phyloP scores from a whole-genome alignment of 2,888 invertebrate genomes.

The Volucella zonaria region DNA sequence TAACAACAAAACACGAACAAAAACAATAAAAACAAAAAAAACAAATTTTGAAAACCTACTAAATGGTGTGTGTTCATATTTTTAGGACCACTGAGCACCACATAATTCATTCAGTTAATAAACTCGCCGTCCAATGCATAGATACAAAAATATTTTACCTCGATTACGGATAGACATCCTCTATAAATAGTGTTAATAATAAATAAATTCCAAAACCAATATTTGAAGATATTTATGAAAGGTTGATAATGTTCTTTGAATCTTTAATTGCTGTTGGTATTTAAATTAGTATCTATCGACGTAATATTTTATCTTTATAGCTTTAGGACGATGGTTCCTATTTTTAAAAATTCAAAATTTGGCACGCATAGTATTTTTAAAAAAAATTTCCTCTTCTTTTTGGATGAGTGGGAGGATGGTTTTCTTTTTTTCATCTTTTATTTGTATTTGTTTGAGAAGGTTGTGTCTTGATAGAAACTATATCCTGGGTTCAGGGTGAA shows the following conservation, averaged over 20 bases:
- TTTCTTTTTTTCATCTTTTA: too few relatives aligned
- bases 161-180: too few relatives aligned
- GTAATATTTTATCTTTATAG: neutral
- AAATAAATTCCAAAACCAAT: conserved; percentile 1
- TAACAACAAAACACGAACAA: conserved; percentile 9
- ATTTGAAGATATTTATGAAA: conserved; percentile 10
- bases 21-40: conserved; percentile 23
- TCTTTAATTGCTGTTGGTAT: neutral
- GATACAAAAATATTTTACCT: neutral
- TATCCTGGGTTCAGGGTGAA: too few relatives aligned
- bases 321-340: too few relatives aligned
- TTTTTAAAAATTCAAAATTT: too few relatives aligned
- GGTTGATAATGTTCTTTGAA: neutral
- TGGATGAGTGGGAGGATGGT: too few relatives aligned
- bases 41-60: neutral
- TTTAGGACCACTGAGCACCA: neutral
- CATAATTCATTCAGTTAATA: neutral
- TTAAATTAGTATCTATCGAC: neutral
- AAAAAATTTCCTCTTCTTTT: too few relatives aligned
- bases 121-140: neutral
- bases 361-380: too few relatives aligned
- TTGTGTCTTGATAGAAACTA: too few relatives aligned
- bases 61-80: conserved; percentile 7
- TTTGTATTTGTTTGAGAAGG: too few relatives aligned
- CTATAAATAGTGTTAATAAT: neutral